Evolutionary conservation across 2,113 vertebrate species (phyloP), one percentile per base, ranked within the genome.

Genomic region (Gallinago media): DNA sequence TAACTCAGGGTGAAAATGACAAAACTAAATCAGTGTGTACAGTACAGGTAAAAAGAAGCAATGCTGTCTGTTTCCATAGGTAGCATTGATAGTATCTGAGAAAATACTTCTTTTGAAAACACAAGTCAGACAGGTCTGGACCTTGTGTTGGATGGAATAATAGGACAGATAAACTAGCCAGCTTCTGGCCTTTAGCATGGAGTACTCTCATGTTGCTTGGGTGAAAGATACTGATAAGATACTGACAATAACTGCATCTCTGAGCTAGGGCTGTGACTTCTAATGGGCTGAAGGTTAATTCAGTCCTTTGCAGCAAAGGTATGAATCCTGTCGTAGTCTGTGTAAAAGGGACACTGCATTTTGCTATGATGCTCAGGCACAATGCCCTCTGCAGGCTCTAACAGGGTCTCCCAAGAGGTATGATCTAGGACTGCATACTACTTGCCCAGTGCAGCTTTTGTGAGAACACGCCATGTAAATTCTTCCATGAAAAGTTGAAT

Each of bases 1-100:
- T 63, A 95, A 75, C 20, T 93, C 63, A 63, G 31, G 61, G 68
- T 94, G 83, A 96, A 96, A 96, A 78, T 49, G 71, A 29, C 80
- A 96, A 91, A 89, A 76, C 36, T 88, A 89, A 82, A 89, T 25
- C 67, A 80, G 58, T 42, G 87, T 61, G 29, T 55, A 25, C 9
- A 36, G 22, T 20, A 22, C 5, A 67, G 38, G 32, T 40, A 34
- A 56, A 77, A 61, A 74, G 47, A 55, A 85, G 29, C 6, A 50
- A 16, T 74, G 36, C 29, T 50, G 5, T 47, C 40, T 76, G 27
- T 50, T 68, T 77, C 47, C 29, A 56, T 31, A 16, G 12, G 22
- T 26, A 40, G 29, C 54, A 61, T 5, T 47, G 54, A n/a, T 9
- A 66, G 31, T 34, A 49, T n/a, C 36, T 38, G 46, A 82, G 73